Percentiles rank a stretch among this genome's conserved stretches.
phyloP scores from a whole-genome alignment of 2,113 vertebrate species.

The Rhodinocichla rosea region DNA sequence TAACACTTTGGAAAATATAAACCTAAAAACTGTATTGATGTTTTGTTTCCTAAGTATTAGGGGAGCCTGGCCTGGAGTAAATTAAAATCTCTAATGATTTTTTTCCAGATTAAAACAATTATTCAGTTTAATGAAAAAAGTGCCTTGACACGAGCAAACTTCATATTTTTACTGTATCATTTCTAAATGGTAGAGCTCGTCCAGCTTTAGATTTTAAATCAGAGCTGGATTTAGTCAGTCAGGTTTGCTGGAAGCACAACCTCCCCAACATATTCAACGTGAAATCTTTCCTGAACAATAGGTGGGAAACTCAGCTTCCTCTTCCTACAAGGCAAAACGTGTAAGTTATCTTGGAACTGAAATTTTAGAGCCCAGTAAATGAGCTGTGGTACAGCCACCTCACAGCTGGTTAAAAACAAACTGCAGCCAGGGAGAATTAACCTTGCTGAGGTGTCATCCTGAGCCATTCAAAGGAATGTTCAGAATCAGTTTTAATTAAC shows the following conservation, averaged over 20 bases:
- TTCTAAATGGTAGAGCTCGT: background rate
- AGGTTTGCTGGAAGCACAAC: background rate
- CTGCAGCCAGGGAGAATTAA: background rate
- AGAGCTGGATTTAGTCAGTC: background rate
- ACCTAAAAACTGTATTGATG: background rate
- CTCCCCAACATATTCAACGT: background rate
- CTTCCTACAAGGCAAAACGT: background rate
- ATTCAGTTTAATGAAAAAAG: background rate
- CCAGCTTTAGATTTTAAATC: background rate
- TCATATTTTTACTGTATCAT: background rate
- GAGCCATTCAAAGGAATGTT: background rate
- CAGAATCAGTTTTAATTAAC: background rate
- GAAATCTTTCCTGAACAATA: background rate
- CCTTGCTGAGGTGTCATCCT: background rate
- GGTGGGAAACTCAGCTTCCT: slow-evolving; percentile 19
- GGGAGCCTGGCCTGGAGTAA: background rate
- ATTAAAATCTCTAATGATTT: background rate
- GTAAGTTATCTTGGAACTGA: background rate
- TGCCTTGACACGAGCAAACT: background rate
- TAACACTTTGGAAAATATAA: background rate
- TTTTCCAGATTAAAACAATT: background rate
- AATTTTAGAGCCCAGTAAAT: background rate
- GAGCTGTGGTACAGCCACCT: background rate
- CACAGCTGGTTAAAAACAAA: background rate
- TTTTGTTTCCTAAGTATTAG: background rate